These are phyloP conservation scores for Girardia tigrina DNA, from an alignment of 2,888 invertebrate species.

Conservation along the genomic window DNA sequence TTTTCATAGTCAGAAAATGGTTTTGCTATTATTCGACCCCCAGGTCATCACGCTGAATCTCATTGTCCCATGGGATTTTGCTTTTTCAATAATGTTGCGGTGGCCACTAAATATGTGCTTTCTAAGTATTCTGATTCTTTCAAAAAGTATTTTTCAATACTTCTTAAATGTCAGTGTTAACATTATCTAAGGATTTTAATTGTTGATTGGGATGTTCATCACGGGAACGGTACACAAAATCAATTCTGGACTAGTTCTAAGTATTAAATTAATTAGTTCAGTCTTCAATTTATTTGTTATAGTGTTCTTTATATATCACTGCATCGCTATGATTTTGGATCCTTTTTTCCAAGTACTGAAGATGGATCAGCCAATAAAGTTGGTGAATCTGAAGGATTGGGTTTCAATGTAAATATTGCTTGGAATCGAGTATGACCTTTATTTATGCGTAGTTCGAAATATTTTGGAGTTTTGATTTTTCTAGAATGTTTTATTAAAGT, in stretches of 20 bases:
- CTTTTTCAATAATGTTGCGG: constrained; percentile 66
- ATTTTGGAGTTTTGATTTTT: too few species aligned
- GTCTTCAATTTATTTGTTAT: background rate
- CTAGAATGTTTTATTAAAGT: too few species aligned
- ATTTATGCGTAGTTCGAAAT: too few species aligned
- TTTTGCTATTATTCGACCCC: constrained; percentile 49
- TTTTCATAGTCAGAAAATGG: constrained; percentile 26
- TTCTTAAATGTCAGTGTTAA: too few species aligned
- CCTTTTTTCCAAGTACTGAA: constrained; percentile 68
- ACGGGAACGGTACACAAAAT: constrained; percentile 79
- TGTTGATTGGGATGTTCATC: constrained; percentile 83
- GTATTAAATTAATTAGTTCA: constrained; percentile 47
- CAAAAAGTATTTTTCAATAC: background rate
- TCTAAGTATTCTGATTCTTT: constrained; percentile 23
- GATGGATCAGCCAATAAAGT: constrained; percentile 55
- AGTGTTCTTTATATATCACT: constrained; percentile 72
- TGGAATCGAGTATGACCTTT: constrained; percentile 57
- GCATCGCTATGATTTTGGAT: constrained; percentile 74
- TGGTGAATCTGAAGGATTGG: constrained; percentile 56
- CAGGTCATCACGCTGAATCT: constrained; percentile 74
- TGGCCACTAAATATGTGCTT: constrained; percentile 66
- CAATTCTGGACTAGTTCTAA: constrained; percentile 64
- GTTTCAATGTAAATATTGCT: constrained; percentile 80
- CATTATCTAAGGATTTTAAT: constrained; percentile 66
- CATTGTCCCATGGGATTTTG: constrained; percentile 73